Base-by-base conservation (phyloP, 2,888 invertebrate species). In the Dermolepida albohirtum region DNA sequence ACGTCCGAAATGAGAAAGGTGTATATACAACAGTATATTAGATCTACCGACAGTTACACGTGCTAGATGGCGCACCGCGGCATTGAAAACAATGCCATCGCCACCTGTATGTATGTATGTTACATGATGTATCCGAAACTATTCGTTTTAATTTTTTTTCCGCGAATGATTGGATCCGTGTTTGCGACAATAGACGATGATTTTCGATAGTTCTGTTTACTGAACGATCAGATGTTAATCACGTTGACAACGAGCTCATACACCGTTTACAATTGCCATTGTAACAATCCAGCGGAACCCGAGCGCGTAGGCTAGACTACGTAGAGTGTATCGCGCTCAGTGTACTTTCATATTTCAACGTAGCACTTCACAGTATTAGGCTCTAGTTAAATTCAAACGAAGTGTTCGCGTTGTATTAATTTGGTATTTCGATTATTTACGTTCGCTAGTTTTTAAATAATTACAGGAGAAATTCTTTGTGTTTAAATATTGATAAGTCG, bases 281-380 rank as follows among this genome's bases (percentile, higher is more conserved):
- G 57, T 41, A 62, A 47, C 59, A 47, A 59, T 59, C 47, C 59
- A 62, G 47, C 47, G 47, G 47, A 59, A 59, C 44, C 34, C 59
- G 34, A 47, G 59, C 59, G 59, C 59, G 59, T 62, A 62, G 59
- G 59, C 59, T 47, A 62, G 47, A 34, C 34, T 16, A 34, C 16
- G 11, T 40, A 39, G 10, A 51, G 27, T 49, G 8, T 49, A 49
- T 17, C 49, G 16, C 49, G 49, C 59, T 62, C 47, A 16, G 34
- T 62, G 47, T 47, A 62, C 59, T 62, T 62, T 62, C 59, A 62
- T 62, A 62, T 62, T 62, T 62, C 34, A 62, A 47, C 47, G 57
- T 43, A 34, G 34, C 34, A 34, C 34, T 8, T 10, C 34, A 34
- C 34, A 34, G 34, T n/a, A n/a, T 14, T 22, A 43, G n/a, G 12